A percentile compares a stretch with the other conserved stretches of the same genome.
Conservation (phyloP, 2,797 vertebrate species). For the Sebastes taczanowskii region DNA sequence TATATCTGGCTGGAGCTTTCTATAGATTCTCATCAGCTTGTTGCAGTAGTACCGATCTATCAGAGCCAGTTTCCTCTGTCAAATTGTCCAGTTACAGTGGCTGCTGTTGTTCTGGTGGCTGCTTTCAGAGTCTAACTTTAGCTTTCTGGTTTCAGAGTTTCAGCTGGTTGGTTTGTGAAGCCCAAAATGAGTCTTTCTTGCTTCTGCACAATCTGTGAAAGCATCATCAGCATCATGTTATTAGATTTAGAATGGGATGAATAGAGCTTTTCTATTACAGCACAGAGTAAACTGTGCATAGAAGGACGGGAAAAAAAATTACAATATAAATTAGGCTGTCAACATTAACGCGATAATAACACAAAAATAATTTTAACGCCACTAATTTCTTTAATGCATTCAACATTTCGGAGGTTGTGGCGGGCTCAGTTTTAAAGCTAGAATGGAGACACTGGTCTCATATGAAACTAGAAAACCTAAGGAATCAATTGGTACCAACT, state of each 20-base stretch:
- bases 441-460: rapidly evolving
- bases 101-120: not conserved
- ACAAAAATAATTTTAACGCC: too few species aligned
- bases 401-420: too few species aligned
- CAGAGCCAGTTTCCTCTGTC: not conserved
- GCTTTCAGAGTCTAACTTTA: constrained; percentile 6
- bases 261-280: not conserved
- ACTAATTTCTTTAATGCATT: too few species aligned
- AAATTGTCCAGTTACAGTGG: not conserved
- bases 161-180: not conserved
- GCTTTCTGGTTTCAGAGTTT: not conserved
- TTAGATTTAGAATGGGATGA: not conserved
- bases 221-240: not conserved
- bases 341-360: too few species aligned
- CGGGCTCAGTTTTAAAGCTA: too few species aligned
- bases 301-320: not conserved
- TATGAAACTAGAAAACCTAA: too few species aligned
- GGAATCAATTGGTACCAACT: too few species aligned
- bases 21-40: not conserved
- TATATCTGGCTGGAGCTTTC: not conserved
- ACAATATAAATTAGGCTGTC: not conserved
- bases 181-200: not conserved
- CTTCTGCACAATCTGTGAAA: not conserved
- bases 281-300: not conserved
- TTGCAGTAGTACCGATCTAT: not conserved